Evolutionary conservation across 2,888 invertebrate species (phyloP).

Genomic region (Sinopyrophorus schimmeli): DNA sequence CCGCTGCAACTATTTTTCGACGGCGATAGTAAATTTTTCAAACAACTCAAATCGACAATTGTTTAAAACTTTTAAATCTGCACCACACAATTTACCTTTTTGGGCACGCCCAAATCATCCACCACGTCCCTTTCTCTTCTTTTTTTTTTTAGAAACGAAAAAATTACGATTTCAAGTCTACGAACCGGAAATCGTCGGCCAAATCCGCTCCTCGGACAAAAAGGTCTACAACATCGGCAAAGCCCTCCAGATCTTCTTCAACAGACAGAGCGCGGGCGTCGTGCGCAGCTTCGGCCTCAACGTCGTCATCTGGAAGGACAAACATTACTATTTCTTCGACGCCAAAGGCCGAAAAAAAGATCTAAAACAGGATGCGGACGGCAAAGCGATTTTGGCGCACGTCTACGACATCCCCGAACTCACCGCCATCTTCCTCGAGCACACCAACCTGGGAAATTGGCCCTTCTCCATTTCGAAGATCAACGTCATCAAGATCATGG

Average conservation of each 20-base stretch:
- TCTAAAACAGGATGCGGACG: conserved; percentile 58
- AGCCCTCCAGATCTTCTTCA: conserved; percentile 62
- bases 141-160: conserved; percentile 42
- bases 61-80: too few relatives aligned
- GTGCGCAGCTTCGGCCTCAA: conserved; percentile 53
- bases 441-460: conserved; percentile 57
- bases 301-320: conserved; percentile 62
- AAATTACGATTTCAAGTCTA: conserved; percentile 52
- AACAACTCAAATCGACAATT: too few relatives aligned
- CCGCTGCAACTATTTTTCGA: too few relatives aligned
- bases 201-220: conserved; percentile 48
- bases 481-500: conserved; percentile 54
- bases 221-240: conserved; percentile 56
- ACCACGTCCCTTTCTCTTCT: too few relatives aligned
- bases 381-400: conserved; percentile 62
- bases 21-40: too few relatives aligned
- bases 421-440: conserved; percentile 58
- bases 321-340: conserved; percentile 67
- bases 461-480: conserved; percentile 59
- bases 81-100: too few relatives aligned
- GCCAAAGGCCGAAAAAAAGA: conserved; percentile 62
- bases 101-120: too few relatives aligned
- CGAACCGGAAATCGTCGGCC: conserved; percentile 51
- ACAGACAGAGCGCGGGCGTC: conserved; percentile 59
- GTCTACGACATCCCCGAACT: conserved; percentile 59